These are phyloP conservation scores for Noctua fimbriata DNA, from an alignment of 2,888 invertebrate species.

Conservation along the genomic window DNA sequence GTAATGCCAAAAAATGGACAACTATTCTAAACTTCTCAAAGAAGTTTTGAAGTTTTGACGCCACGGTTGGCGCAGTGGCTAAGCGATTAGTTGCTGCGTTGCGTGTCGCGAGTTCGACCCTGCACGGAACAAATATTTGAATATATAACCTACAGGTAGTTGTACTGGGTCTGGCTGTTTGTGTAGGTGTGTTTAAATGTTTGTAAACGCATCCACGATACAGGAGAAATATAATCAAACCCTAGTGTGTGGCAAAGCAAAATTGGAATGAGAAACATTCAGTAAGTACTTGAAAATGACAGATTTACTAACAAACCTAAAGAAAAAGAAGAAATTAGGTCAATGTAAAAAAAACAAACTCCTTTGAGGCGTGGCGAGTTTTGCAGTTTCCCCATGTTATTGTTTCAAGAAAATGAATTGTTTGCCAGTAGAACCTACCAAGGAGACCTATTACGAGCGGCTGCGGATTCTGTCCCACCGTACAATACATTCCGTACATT, in stretches of 20 bases:
- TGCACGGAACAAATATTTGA: no score
- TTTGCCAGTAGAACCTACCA: conserved; percentile 6
- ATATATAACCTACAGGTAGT: no score
- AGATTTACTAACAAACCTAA: neutral
- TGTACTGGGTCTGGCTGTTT: no score
- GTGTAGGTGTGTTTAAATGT: no score
- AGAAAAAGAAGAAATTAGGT: neutral
- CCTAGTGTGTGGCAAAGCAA: no score
- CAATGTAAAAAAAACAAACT: conserved; percentile 2
- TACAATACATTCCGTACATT: conserved; percentile 63
- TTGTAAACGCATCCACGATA: no score
- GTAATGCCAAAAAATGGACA: neutral
- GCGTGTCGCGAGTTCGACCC: no score
- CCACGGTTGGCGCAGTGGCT: no score
- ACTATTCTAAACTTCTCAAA: neutral
- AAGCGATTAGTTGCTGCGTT: no score
- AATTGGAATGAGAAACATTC: no score
- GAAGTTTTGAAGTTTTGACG: no score
- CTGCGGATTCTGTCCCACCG: neutral
- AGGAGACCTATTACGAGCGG: conserved; percentile 11
- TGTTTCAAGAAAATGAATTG: conserved; percentile 36
- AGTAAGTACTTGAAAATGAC: neutral
- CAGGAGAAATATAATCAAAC: no score
- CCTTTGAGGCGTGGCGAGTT: neutral
- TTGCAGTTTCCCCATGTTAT: conserved; percentile 1